Evolutionary conservation across 2,888 invertebrate genomes (phyloP).

Genomic region (Conomelus anceps): DNA sequence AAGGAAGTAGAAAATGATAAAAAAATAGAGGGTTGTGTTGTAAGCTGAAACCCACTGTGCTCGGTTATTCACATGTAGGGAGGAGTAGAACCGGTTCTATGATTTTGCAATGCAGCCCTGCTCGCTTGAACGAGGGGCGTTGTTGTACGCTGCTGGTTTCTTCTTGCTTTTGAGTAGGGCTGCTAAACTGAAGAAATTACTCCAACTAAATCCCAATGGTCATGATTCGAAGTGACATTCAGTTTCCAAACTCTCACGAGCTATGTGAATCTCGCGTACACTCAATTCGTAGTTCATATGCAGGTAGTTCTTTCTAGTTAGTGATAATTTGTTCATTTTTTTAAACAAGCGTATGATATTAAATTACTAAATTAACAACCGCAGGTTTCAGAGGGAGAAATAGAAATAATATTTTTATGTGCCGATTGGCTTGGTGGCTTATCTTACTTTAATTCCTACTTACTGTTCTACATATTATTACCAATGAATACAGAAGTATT

Average conservation of each 20-base stretch:
- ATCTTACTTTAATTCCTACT: too few relatives aligned
- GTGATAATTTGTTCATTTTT: too few relatives aligned
- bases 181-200: background rate
- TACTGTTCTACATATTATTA: too few relatives aligned
- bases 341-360: too few relatives aligned
- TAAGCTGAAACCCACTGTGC: background rate
- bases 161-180: background rate
- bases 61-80: background rate
- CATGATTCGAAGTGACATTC: background rate
- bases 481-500: too few relatives aligned
- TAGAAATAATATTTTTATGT: too few relatives aligned
- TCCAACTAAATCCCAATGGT: background rate
- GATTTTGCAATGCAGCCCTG: background rate
- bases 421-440: too few relatives aligned
- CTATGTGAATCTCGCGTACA: background rate
- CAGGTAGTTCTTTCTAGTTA: background rate
- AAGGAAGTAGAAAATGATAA: background rate
- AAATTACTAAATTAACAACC: too few relatives aligned
- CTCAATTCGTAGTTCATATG: background rate
- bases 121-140: background rate
- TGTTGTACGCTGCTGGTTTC: too few relatives aligned
- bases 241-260: background rate
- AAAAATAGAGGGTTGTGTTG: background rate
- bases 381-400: too few relatives aligned
- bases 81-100: background rate